phyloP scores from a whole-genome alignment of 2,113 vertebrate species.

The Aegotheles bennettii region DNA sequence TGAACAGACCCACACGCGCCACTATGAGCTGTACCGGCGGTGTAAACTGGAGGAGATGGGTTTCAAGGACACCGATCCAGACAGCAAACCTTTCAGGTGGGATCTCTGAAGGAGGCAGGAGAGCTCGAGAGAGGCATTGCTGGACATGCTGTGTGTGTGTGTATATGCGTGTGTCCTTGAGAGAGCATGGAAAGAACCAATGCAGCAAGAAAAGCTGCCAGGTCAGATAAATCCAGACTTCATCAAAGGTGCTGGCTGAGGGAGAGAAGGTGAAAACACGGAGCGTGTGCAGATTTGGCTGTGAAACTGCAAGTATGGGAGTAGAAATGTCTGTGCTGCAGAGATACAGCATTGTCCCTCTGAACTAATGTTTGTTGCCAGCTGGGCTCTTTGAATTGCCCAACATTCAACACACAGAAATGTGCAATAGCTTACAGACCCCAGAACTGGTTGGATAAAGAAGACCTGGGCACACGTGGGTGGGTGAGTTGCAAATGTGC shows the following conservation, averaged over 20 bases:
- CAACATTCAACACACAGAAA: not conserved
- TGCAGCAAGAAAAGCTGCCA: conserved; percentile 22
- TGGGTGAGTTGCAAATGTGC: not conserved
- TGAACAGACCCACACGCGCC: conserved; percentile 94
- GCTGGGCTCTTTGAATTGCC: not conserved
- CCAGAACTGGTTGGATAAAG: not conserved
- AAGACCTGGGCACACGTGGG: accelerated
- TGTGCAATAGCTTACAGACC: not conserved
- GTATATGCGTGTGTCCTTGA: not conserved
- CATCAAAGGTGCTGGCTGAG: not conserved
- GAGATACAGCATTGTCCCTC: not conserved
- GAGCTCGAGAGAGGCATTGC: not conserved
- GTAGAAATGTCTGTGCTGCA: not conserved
- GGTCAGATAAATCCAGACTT: not conserved
- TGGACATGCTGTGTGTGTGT: accelerated
- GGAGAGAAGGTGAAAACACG: not conserved
- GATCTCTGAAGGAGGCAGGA: not conserved
- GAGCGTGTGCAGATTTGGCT: not conserved
- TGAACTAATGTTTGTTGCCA: not conserved
- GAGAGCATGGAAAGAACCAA: not conserved
- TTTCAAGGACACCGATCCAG: conserved; percentile 96
- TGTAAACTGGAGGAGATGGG: conserved; percentile 99
- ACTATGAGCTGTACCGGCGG: conserved; percentile 96
- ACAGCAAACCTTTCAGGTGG: conserved; percentile 98
- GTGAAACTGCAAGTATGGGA: not conserved